These are phyloP conservation scores for Hassar affinis DNA, from an alignment of 2,113 vertebrate genomes.

Conservation along the genomic window DNA sequence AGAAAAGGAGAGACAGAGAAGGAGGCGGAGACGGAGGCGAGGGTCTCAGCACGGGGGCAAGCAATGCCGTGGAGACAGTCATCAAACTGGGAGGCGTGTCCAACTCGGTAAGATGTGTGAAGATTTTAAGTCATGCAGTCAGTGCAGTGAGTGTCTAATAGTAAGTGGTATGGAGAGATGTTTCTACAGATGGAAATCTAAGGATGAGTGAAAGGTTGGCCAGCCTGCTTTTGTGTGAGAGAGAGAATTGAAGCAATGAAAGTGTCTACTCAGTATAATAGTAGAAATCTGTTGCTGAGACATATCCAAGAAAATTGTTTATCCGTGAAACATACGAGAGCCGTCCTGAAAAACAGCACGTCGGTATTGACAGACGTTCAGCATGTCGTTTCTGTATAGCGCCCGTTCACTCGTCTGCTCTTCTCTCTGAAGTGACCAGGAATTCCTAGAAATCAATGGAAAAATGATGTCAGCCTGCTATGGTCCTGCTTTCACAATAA, in stretches of 20 bases:
- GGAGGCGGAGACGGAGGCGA: conserved; percentile 72
- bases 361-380: neutral
- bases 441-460: neutral
- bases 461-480: neutral
- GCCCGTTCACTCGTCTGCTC: neutral
- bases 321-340: no score
- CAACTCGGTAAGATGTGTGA: conserved; percentile 77
- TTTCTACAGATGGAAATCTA: neutral
- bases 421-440: neutral
- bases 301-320: neutral
- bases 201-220: neutral
- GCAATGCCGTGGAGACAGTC: conserved; percentile 91
- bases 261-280: neutral
- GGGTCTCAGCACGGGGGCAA: conserved; percentile 75
- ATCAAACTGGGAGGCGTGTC: conserved; percentile 95
- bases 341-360: neutral
- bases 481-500: neutral
- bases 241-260: neutral
- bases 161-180: neutral
- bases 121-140: neutral
- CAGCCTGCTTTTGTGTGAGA: neutral
- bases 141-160: neutral
- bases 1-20: conserved; percentile 87
- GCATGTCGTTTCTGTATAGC: neutral
- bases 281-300: neutral